Evolutionary conservation across 2,113 vertebrate genomes (phyloP).

Genomic region (Macroglossus sobrinus): DNA sequence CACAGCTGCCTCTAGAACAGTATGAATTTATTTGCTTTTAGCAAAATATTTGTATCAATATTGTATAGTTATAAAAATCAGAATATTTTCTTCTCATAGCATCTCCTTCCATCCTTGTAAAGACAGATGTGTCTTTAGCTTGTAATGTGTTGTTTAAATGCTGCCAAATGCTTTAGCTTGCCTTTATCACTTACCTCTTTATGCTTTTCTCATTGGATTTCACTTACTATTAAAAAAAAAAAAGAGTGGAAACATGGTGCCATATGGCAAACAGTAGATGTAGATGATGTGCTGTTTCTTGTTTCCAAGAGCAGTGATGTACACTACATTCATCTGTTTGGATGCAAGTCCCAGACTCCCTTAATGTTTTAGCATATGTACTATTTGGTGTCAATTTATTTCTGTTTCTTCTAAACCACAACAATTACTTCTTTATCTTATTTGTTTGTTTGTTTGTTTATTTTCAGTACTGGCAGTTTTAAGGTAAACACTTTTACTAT

Average conservation of each 20-base stretch:
- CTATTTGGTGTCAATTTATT: constrained; percentile 12
- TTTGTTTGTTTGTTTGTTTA: not conserved
- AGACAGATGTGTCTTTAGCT: not conserved
- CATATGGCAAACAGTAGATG: constrained; percentile 2
- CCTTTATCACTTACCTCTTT: not conserved
- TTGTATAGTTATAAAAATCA: not conserved
- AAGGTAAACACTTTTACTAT: not conserved
- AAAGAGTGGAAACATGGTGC: not conserved
- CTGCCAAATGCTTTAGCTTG: not conserved
- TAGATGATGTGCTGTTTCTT: not conserved
- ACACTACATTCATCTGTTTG: not conserved
- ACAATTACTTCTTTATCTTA: not conserved
- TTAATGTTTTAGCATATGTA: not conserved
- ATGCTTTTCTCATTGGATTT: not conserved
- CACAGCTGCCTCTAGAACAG: not conserved
- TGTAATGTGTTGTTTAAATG: not conserved
- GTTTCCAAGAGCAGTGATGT: not conserved
- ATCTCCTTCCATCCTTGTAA: not conserved
- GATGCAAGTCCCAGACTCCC: not conserved
- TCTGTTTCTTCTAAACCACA: constrained; percentile 36
- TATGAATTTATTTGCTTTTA: not conserved
- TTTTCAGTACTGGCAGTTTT: not conserved
- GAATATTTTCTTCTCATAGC: not conserved
- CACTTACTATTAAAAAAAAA: constrained; percentile 17
- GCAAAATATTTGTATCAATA: not conserved